Evolutionary conservation across 2,113 vertebrate genomes (phyloP).

Genomic region (Oryzias curvinotus): DNA sequence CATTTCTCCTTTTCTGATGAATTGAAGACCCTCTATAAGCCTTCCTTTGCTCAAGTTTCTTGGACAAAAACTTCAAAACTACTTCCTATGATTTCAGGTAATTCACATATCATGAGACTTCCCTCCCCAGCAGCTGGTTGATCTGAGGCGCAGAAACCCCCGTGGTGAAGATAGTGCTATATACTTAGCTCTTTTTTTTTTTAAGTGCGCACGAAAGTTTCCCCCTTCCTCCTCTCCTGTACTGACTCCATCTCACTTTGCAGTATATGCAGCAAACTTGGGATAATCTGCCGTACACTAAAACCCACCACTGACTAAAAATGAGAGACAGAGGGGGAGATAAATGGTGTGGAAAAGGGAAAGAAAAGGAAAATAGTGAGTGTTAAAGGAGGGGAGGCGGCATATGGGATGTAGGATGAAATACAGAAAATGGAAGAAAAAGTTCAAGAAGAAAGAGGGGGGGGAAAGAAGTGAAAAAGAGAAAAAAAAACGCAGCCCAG

Average conservation of each 20-base stretch:
- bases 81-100: constrained; percentile 49
- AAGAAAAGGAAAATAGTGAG: constrained; percentile 57
- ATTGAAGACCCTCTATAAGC: constrained; percentile 51
- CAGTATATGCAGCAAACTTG: constrained; percentile 83
- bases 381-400: constrained; percentile 64
- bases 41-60: constrained; percentile 44
- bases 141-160: constrained; percentile 63
- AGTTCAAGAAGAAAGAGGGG: constrained; percentile 65
- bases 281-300: constrained; percentile 80
- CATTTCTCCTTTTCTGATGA: constrained; percentile 27
- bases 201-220: constrained; percentile 84
- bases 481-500: constrained; percentile 62
- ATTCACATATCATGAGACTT: constrained; percentile 58
- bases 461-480: constrained; percentile 42
- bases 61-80: constrained; percentile 61
- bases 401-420: constrained; percentile 70
- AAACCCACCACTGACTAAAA: constrained; percentile 79
- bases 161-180: constrained; percentile 62
- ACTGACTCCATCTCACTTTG: constrained; percentile 72
- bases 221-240: constrained; percentile 64
- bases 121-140: constrained; percentile 45
- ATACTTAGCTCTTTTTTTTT: constrained; percentile 85
- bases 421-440: constrained; percentile 67
- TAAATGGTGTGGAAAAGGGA: constrained; percentile 52
- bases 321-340: constrained; percentile 64